phyloP scores from a whole-genome alignment of 2,797 vertebrate genomes.

The Xenops minutus region DNA sequence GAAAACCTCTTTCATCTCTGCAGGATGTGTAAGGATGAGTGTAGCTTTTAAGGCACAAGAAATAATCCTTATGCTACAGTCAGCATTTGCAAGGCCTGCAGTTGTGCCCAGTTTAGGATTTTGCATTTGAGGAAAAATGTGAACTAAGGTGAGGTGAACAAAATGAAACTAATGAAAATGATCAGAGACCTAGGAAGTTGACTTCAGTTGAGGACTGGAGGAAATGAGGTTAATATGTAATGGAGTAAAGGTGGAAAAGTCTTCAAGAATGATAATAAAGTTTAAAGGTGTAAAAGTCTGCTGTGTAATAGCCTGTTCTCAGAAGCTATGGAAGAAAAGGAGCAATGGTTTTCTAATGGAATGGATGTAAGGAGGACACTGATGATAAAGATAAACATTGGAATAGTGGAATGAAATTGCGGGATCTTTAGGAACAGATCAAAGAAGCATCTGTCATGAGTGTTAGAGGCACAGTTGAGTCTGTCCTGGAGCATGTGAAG shows the following conservation, averaged over 20 bases:
- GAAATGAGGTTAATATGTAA: background rate
- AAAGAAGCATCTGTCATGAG: background rate
- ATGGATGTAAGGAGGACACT: background rate
- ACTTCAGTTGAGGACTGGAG: background rate
- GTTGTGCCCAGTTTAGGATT: background rate
- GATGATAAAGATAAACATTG: background rate
- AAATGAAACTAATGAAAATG: background rate
- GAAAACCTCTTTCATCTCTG: background rate
- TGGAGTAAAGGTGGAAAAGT: background rate
- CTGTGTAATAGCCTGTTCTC: background rate
- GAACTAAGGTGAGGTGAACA: background rate
- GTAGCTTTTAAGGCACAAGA: background rate
- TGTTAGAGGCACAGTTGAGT: background rate
- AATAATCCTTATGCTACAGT: background rate
- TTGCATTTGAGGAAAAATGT: background rate
- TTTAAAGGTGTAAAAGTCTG: background rate
- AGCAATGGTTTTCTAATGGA: background rate
- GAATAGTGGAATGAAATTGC: background rate
- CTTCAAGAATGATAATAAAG: background rate
- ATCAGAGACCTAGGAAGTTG: background rate
- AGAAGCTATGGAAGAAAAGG: background rate
- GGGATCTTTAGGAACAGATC: background rate
- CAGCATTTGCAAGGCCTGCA: background rate
- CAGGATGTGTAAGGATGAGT: background rate
- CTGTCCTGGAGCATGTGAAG: background rate